A percentile compares a stretch with the other conserved stretches of the same genome.
Evolutionary conservation across 2,797 vertebrate species (phyloP).

Genomic region (Cuniculus paca): DNA sequence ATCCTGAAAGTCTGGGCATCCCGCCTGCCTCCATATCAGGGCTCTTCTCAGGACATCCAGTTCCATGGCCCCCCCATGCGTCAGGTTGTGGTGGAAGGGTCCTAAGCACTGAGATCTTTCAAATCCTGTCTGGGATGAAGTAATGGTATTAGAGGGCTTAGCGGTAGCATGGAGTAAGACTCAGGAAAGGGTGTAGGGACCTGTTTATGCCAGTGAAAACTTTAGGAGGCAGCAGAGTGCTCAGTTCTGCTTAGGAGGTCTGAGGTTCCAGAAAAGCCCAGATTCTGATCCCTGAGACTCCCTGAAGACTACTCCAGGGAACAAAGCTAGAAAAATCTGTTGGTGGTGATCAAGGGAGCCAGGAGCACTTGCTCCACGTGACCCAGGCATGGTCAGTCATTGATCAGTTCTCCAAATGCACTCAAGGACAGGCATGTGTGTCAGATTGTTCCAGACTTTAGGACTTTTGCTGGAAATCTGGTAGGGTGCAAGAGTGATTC

Average conservation of each 20-base stretch:
- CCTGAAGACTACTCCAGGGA: not conserved
- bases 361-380: not conserved
- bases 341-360: not conserved
- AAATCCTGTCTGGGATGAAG: not conserved
- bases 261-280: not conserved
- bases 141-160: not conserved
- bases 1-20: not conserved
- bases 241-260: not conserved
- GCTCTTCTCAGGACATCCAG: not conserved
- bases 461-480: constrained; percentile 34
- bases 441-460: not conserved
- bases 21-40: not conserved
- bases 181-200: not conserved
- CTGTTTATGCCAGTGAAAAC: not conserved
- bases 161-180: not conserved
- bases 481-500: not conserved
- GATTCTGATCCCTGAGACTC: not conserved
- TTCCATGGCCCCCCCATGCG: not conserved
- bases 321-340: not conserved
- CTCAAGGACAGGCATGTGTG: not conserved
- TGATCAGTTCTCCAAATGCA: not conserved
- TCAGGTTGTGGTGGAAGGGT: not conserved
- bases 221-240: not conserved
- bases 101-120: not conserved
- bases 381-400: not conserved